A percentile compares a stretch with the other conserved stretches of the same genome.
Conservation (phyloP, 2,797 vertebrate genomes). For the Cetoscarus ocellatus region DNA sequence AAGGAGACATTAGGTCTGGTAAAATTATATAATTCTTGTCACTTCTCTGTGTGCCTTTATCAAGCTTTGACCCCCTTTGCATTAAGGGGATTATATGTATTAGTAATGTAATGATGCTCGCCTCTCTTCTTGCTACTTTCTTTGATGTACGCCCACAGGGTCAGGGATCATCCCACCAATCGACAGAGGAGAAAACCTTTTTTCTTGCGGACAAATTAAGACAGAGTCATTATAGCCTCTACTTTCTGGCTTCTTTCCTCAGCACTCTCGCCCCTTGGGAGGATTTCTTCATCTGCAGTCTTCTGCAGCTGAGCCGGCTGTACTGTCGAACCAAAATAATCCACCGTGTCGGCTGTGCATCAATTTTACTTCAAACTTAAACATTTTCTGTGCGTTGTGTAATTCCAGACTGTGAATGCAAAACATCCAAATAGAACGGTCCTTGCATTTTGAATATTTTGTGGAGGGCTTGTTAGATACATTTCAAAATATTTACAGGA, state of each 20-base stretch:
- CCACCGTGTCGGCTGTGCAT: constrained; percentile 54
- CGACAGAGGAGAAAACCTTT: constrained; percentile 52
- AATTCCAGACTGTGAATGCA: constrained; percentile 32
- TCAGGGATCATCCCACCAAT: constrained; percentile 71
- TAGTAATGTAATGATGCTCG: constrained; percentile 73
- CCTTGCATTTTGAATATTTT: constrained; percentile 33
- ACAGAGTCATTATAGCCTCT: constrained; percentile 58
- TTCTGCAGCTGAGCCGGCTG: constrained; percentile 56
- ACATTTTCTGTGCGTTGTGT: constrained; percentile 31
- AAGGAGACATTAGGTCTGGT: constrained; percentile 36
- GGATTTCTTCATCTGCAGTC: constrained; percentile 64
- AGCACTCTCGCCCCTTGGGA: constrained; percentile 47
- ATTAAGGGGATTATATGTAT: constrained; percentile 72
- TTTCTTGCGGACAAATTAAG: constrained; percentile 63
- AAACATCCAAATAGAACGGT: constrained; percentile 35
- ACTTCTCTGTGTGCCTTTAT: constrained; percentile 55
- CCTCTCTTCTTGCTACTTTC: constrained; percentile 37
- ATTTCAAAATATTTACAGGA: neutral
- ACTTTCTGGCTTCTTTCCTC: constrained; percentile 24
- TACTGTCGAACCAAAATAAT: constrained; percentile 61
- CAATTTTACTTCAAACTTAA: constrained; percentile 48
- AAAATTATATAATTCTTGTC: constrained; percentile 54
- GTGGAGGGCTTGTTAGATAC: constrained; percentile 7
- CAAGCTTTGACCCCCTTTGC: constrained; percentile 70
- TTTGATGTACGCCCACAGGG: constrained; percentile 65